Conservation (phyloP, 2,113 vertebrate genomes). For the Hemiscyllium ocellatum region DNA sequence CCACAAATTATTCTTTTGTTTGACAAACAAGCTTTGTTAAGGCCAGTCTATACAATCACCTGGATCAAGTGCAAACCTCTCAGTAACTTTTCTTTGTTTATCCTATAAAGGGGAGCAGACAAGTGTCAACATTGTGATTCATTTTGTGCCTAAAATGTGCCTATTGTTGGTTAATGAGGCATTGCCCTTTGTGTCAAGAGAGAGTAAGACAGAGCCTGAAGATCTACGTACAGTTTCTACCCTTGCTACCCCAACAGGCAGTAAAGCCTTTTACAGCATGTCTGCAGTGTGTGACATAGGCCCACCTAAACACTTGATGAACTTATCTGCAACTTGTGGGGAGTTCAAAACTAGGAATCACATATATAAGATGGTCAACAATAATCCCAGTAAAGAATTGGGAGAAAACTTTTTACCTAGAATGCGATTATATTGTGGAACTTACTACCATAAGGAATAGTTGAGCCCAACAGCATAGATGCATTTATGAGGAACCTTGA, state of each 20-base stretch:
- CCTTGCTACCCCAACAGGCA: neutral
- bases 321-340: neutral
- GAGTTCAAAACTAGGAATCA: neutral
- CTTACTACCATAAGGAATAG: neutral
- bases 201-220: neutral
- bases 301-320: neutral
- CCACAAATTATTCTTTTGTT: neutral
- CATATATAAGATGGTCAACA: no score
- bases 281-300: no score
- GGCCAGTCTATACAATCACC: neutral
- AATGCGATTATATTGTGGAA: neutral
- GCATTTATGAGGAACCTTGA: neutral
- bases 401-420: neutral
- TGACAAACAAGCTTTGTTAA: conserved; percentile 19
- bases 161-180: neutral
- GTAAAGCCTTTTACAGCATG: neutral
- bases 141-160: neutral
- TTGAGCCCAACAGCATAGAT: neutral
- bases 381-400: neutral
- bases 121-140: neutral
- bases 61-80: neutral
- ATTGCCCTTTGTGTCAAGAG: neutral
- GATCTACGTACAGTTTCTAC: neutral
- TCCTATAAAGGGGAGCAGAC: neutral
- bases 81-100: neutral